These are phyloP conservation scores for Drosophila lacertosa DNA, from an alignment of 1,140 invertebrate genomes.

Conservation along the genomic window DNA sequence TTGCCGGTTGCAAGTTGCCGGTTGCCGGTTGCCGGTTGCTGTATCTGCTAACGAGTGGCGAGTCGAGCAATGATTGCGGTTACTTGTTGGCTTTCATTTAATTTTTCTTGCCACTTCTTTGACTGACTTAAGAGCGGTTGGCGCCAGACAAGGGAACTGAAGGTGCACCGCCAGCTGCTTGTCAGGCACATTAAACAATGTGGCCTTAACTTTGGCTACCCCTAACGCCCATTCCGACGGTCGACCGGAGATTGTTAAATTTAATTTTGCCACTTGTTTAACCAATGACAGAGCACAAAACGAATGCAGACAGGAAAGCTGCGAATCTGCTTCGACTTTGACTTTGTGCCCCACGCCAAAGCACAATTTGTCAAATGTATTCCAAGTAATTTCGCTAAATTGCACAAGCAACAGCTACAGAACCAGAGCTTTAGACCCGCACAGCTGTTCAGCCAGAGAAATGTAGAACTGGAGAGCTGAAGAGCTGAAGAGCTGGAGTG, in stretches of 20 bases:
- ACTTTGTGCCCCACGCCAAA: constrained; percentile 21
- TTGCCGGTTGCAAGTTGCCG: neutral
- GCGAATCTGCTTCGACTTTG: constrained; percentile 37
- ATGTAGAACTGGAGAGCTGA: constrained; percentile 1
- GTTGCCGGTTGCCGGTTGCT: neutral
- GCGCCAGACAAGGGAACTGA: constrained; percentile 10
- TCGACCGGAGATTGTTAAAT: constrained; percentile 68
- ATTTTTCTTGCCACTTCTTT: constrained; percentile 73
- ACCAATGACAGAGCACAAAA: constrained; percentile 74
- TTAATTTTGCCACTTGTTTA: constrained; percentile 80
- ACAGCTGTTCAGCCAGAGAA: neutral
- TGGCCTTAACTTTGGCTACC: constrained; percentile 11
- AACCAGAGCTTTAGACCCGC: no score
- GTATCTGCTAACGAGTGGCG: constrained; percentile 69
- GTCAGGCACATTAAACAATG: constrained; percentile 81
- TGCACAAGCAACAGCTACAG: constrained; percentile 55
- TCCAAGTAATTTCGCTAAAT: constrained; percentile 75
- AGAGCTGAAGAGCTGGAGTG: neutral
- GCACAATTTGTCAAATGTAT: constrained; percentile 80
- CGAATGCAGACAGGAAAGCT: constrained; percentile 52
- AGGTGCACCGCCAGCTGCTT: constrained; percentile 42
- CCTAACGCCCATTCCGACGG: no score
- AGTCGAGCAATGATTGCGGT: constrained; percentile 77
- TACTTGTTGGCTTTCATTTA: constrained; percentile 78
- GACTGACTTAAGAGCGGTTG: no score